These are phyloP conservation scores for Tenthredo distinguenda DNA, from an alignment of 2,888 invertebrate genomes.

Conservation along the genomic window DNA sequence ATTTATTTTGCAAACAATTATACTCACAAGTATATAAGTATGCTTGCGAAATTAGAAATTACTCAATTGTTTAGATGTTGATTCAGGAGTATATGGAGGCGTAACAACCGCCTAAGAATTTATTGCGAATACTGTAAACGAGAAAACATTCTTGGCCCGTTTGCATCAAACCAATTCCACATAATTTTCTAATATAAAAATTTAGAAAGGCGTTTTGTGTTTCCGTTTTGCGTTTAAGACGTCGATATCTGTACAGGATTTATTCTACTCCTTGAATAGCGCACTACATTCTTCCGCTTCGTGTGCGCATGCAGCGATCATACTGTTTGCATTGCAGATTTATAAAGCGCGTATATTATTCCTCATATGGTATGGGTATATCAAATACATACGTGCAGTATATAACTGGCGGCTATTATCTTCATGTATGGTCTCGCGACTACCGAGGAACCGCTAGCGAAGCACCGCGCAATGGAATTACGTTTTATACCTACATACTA, in stretches of 20 bases:
- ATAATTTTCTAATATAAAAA: not conserved
- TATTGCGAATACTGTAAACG: slow-evolving; percentile 18
- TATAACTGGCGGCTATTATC: not conserved
- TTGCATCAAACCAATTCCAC: not conserved
- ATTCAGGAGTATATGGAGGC: not conserved
- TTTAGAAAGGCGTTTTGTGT: not conserved
- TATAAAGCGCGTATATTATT: not conserved
- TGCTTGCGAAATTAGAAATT: not conserved
- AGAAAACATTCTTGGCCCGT: not conserved
- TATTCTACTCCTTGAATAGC: not conserved
- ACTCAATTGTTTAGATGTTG: not conserved
- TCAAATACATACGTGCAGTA: not conserved
- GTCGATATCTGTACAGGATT: not conserved
- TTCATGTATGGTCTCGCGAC: slow-evolving; percentile 7
- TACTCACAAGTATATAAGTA: not conserved
- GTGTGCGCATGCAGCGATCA: slow-evolving; percentile 13
- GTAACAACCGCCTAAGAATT: not conserved
- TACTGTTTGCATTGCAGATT: slow-evolving; percentile 22
- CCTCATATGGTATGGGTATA: not conserved
- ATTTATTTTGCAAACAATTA: not conserved
- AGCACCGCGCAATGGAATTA: slow-evolving; percentile 1
- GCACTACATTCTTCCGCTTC: not conserved
- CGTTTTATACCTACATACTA: not conserved
- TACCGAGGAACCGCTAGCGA: slow-evolving; percentile 18
- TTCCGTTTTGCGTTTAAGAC: not conserved